Conservation (phyloP, 2,888 invertebrate species). For the Cataglyphis rosenhaueri region DNA sequence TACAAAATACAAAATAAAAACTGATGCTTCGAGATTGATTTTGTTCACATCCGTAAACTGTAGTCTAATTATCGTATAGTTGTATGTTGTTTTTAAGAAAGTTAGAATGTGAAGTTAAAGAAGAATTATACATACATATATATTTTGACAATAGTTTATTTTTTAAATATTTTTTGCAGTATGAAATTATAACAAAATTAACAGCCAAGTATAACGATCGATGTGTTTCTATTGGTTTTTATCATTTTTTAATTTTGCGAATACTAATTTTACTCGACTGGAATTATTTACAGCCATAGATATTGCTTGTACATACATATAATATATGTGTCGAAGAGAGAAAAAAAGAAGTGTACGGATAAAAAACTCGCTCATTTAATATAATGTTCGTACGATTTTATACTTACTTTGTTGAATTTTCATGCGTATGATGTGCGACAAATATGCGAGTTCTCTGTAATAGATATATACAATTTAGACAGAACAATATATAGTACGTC, state of each 20-base stretch:
- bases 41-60: neutral
- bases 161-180: conserved; percentile 21
- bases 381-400: conserved; percentile 58
- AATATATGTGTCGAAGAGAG: conserved; percentile 1
- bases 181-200: conserved; percentile 30
- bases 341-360: neutral
- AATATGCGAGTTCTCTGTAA: conserved; percentile 29
- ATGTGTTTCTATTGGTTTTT: neutral
- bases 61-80: neutral
- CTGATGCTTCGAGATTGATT: neutral
- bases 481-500: conserved; percentile 2
- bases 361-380: conserved; percentile 30
- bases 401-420: conserved; percentile 51
- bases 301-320: conserved; percentile 22
- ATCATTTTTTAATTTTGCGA: conserved; percentile 2
- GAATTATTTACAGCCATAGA: neutral
- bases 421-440: conserved; percentile 19
- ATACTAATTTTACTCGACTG: conserved; percentile 10
- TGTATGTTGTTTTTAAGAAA: neutral
- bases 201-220: neutral
- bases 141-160: conserved; percentile 7
- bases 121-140: conserved; percentile 5
- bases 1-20: neutral
- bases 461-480: conserved; percentile 34
- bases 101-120: neutral